phyloP scores from a whole-genome alignment of 1,140 invertebrate genomes.

The Teleogryllus occipitalis region DNA sequence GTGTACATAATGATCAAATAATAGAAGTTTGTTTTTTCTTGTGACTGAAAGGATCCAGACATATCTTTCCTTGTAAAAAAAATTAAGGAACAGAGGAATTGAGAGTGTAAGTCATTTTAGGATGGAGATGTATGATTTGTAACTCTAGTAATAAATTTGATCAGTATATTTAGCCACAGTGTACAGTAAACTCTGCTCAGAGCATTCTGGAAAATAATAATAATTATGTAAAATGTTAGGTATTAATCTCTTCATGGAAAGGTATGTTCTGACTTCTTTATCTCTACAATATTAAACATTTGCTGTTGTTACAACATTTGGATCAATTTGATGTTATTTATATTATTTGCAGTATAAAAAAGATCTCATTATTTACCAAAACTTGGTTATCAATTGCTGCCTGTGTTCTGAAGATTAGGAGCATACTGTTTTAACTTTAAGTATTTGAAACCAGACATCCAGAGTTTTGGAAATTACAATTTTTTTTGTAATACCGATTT shows the following conservation, averaged over 20 bases:
- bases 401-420: neutral
- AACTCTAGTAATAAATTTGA: neutral
- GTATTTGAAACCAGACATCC: neutral
- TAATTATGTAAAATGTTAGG: neutral
- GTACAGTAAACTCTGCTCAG: neutral
- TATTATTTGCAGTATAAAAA: neutral
- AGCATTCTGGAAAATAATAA: neutral
- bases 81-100: neutral
- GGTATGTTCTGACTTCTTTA: neutral
- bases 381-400: neutral
- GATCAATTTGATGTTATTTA: slow-evolving; percentile 1
- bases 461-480: neutral
- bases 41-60: neutral
- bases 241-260: neutral
- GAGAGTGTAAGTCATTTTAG: neutral
- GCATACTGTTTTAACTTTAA: neutral
- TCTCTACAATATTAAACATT: neutral
- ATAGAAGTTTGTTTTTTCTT: neutral
- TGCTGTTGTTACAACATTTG: neutral
- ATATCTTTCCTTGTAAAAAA: neutral
- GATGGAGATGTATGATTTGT: neutral
- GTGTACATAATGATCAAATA: neutral
- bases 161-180: neutral
- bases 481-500: neutral
- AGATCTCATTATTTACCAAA: slow-evolving; percentile 5